These are phyloP conservation scores for Pollenia amentaria DNA, from an alignment of 2,888 invertebrate species.

Conservation along the genomic window DNA sequence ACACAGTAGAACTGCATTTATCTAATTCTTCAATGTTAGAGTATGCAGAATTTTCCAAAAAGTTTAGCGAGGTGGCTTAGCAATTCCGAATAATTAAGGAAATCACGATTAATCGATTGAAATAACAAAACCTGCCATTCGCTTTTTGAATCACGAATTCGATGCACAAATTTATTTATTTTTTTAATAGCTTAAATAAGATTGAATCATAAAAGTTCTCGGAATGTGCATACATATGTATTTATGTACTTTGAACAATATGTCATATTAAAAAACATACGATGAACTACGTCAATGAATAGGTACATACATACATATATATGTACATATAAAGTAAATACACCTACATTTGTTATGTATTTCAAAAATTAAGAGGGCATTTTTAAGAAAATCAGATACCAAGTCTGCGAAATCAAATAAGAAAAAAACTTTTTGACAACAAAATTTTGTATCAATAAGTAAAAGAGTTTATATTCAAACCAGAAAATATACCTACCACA, in stretches of 20 bases:
- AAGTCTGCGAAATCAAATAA: background rate
- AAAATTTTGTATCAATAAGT: background rate
- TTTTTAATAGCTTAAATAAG: no score
- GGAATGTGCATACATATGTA: background rate
- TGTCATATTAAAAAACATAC: conserved; percentile 18
- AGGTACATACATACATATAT: background rate
- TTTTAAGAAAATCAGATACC: no score
- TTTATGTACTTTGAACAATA: background rate
- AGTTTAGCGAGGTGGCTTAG: no score
- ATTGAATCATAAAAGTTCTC: no score
- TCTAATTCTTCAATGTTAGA: no score
- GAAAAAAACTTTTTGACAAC: conserved; percentile 2
- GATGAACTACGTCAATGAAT: conserved; percentile 27
- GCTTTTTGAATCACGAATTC: no score
- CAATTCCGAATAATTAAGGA: no score
- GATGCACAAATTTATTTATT: no score
- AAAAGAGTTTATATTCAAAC: background rate
- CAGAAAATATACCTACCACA: background rate
- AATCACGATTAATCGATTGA: no score
- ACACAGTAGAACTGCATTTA: no score
- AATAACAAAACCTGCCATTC: no score
- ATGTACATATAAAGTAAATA: background rate
- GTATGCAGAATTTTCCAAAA: no score
- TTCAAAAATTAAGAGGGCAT: background rate
- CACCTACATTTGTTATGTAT: background rate